A percentile compares a stretch with the other conserved stretches of the same genome.
Evolutionary conservation across 2,888 invertebrate genomes (phyloP).

Genomic region (Oligia strigilis): DNA sequence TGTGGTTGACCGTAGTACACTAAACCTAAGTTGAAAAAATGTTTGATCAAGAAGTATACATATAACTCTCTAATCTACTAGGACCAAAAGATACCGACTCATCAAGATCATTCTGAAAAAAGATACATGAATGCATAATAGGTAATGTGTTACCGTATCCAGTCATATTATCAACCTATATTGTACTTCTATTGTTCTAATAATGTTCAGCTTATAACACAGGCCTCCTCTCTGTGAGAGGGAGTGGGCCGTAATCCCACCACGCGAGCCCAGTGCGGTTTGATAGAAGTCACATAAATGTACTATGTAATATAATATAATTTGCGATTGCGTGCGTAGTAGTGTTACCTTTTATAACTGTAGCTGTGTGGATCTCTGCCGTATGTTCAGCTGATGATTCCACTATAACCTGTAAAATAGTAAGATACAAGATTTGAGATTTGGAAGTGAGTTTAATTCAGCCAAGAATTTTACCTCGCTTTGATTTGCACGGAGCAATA

Average conservation of each 20-base stretch:
- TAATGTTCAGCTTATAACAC: background rate
- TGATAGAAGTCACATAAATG: background rate
- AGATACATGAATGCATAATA: background rate
- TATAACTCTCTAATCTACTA: background rate
- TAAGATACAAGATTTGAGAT: background rate
- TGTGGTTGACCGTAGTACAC: background rate
- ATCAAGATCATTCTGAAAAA: background rate
- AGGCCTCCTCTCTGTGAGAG: background rate
- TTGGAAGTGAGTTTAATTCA: background rate
- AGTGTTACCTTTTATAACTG: constrained; percentile 81
- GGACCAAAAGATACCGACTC: background rate
- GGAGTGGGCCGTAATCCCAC: background rate
- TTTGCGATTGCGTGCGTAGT: background rate
- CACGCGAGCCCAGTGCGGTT: background rate
- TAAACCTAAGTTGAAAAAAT: background rate
- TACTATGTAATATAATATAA: background rate
- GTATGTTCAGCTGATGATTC: constrained; percentile 77
- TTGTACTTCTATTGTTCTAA: background rate
- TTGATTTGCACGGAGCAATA: background rate
- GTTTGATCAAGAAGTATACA: background rate
- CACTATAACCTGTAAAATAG: constrained; percentile 79
- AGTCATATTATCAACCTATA: background rate
- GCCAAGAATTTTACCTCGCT: background rate
- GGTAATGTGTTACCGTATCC: background rate
- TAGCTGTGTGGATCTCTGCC: constrained; percentile 77